phyloP scores from a whole-genome alignment of 2,888 invertebrate genomes.

The Parnassius mnemosyne region DNA sequence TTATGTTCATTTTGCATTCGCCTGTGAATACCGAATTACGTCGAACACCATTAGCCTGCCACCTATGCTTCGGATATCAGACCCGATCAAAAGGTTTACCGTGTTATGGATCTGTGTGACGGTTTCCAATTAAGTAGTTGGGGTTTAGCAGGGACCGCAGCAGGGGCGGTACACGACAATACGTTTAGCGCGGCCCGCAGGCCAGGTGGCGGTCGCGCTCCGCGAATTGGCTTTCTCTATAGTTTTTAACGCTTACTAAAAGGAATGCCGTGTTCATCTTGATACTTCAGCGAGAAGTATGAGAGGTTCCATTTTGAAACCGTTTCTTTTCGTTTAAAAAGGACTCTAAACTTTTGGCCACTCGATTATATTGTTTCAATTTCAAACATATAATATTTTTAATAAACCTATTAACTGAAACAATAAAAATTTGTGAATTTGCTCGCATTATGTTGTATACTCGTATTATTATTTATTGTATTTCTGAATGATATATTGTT shows the following conservation, averaged over 20 bases:
- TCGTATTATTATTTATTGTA: too few species aligned
- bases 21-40: slow-evolving; percentile 40
- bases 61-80: slow-evolving; percentile 53
- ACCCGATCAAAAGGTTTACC: slow-evolving; percentile 69
- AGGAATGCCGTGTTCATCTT: slow-evolving; percentile 76
- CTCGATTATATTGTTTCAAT: too few species aligned
- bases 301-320: slow-evolving; percentile 38
- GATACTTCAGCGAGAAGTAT: slow-evolving; percentile 51
- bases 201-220: slow-evolving; percentile 36
- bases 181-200: slow-evolving; percentile 63
- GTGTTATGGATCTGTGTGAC: slow-evolving; percentile 70
- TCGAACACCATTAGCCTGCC: slow-evolving; percentile 40
- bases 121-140: slow-evolving; percentile 77
- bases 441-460: too few species aligned
- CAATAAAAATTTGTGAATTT: too few species aligned
- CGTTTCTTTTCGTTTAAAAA: slow-evolving; percentile 7
- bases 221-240: slow-evolving; percentile 61
- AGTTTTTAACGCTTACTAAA: slow-evolving; percentile 73
- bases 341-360: too few species aligned
- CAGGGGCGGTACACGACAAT: slow-evolving; percentile 68
- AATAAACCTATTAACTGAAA: too few species aligned
- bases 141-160: slow-evolving; percentile 50
- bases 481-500: too few species aligned
- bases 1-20: not conserved
- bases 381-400: too few species aligned